Evolutionary conservation across 2,797 vertebrate genomes (phyloP).

Genomic region (Anisognathus igniventris): DNA sequence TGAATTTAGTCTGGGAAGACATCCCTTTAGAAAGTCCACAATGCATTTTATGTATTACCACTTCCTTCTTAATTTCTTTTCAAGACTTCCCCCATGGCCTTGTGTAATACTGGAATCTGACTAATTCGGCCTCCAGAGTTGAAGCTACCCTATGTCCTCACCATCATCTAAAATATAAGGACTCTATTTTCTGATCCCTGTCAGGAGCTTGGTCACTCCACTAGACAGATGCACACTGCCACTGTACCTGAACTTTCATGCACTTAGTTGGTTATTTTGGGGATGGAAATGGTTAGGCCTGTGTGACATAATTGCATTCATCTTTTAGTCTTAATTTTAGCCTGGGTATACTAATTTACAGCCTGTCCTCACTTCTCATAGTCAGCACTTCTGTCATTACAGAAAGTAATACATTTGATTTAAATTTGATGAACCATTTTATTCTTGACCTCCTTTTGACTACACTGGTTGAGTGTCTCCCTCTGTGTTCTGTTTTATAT

Average conservation of each 20-base stretch:
- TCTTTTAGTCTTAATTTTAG: not conserved
- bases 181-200: not conserved
- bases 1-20: not conserved
- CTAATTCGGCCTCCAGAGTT: not conserved
- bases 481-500: not conserved
- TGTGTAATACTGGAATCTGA: accelerated
- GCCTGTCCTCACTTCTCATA: not conserved
- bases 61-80: not conserved
- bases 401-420: not conserved
- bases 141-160: not conserved
- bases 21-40: not conserved
- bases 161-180: not conserved
- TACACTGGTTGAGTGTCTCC: not conserved
- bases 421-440: not conserved
- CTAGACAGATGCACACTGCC: not conserved
- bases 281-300: not conserved
- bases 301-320: not conserved
- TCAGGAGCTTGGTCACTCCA: not conserved
- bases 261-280: not conserved
- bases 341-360: not conserved
- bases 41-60: not conserved
- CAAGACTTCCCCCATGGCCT: not conserved
- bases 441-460: not conserved
- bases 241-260: not conserved
- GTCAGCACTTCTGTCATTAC: not conserved